phyloP scores from a whole-genome alignment of 2,113 vertebrate genomes.

The Ciconia stormi region DNA sequence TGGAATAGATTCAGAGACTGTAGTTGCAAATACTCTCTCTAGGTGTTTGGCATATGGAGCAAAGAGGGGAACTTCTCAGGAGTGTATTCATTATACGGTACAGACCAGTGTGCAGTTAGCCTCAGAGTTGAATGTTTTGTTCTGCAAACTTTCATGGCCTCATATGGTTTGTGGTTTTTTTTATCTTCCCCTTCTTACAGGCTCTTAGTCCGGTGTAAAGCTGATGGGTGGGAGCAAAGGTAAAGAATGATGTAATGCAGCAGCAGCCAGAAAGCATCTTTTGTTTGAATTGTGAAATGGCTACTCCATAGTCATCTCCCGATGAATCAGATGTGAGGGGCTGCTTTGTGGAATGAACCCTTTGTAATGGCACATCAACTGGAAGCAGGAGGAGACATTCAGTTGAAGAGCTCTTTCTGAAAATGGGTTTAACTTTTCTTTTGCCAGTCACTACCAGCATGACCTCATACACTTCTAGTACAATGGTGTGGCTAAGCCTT shows the following conservation, averaged over 20 bases:
- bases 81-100: neutral
- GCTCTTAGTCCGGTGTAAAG: slow-evolving; percentile 42
- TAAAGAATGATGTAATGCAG: slow-evolving; percentile 81
- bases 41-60: neutral
- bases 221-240: slow-evolving; percentile 73
- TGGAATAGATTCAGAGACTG: slow-evolving; percentile 25
- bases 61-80: neutral
- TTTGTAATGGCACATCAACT: slow-evolving; percentile 53
- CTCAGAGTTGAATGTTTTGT: slow-evolving; percentile 44
- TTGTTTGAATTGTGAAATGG: slow-evolving; percentile 73
- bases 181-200: slow-evolving; percentile 41
- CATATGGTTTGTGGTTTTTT: neutral
- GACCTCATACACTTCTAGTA: slow-evolving; percentile 80
- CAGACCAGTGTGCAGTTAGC: neutral
- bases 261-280: slow-evolving; percentile 75
- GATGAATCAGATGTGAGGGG: slow-evolving; percentile 73
- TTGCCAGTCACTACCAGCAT: slow-evolving; percentile 80
- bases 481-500: slow-evolving; percentile 84
- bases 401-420: slow-evolving; percentile 69
- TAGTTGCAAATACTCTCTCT: neutral
- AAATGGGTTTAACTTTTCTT: slow-evolving; percentile 77
- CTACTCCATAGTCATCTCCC: slow-evolving; percentile 63
- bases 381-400: slow-evolving; percentile 73
- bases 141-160: neutral
- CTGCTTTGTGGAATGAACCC: slow-evolving; percentile 69